phyloP scores from a whole-genome alignment of 2,797 vertebrate genomes.

The Gymnoscopelus braueri region DNA sequence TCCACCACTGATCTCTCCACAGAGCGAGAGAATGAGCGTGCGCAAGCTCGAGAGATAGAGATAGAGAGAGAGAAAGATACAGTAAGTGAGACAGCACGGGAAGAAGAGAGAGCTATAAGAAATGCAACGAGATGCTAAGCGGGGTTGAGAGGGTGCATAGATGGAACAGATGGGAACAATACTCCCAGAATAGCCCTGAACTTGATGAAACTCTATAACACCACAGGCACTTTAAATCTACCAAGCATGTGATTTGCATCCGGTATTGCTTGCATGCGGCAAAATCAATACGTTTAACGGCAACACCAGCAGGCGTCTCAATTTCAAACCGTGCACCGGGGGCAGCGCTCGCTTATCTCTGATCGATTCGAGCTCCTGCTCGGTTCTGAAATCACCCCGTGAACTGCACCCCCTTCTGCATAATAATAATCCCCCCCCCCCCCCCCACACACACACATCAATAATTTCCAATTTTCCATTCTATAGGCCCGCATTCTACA shows the following conservation, averaged over 20 bases:
- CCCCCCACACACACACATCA: too few species aligned
- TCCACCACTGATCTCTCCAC: too few species aligned
- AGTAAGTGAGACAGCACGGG: conserved; percentile 6
- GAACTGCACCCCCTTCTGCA: conserved; percentile 6
- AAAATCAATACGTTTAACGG: conserved; percentile 8
- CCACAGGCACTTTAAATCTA: not conserved
- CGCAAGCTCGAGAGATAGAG: not conserved
- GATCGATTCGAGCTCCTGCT: conserved; percentile 16
- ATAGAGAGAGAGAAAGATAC: not conserved
- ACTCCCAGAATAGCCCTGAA: not conserved
- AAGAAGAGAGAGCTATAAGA: not conserved
- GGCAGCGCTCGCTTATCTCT: conserved; percentile 19
- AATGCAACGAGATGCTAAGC: not conserved
- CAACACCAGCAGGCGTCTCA: conserved; percentile 3
- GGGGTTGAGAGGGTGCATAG: not conserved
- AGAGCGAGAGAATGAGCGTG: not conserved
- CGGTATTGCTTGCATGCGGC: not conserved
- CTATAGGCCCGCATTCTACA: not conserved
- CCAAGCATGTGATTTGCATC: conserved; percentile 14
- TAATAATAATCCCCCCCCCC: not conserved
- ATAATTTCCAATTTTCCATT: not conserved
- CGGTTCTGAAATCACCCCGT: conserved; percentile 14
- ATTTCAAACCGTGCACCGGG: conserved; percentile 10
- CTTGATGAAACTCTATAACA: not conserved
- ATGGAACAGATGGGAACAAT: not conserved